phyloP scores from a whole-genome alignment of 2,888 invertebrate species.

The Hydrotaea diabolus region DNA sequence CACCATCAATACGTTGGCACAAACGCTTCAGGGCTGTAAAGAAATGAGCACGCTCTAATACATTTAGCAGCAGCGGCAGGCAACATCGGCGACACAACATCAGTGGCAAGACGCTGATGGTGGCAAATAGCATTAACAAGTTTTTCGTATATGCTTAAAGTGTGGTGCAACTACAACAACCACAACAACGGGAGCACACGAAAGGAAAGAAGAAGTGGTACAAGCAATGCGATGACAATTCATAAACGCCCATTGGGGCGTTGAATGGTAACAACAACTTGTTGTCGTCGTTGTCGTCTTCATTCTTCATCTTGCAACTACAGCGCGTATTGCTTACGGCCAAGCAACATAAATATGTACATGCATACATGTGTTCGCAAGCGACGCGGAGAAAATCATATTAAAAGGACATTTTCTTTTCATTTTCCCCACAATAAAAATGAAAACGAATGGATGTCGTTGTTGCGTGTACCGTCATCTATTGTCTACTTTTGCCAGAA shows the following conservation, averaged over 20 bases:
- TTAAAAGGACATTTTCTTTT: constrained; percentile 19
- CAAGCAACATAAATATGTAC: background rate
- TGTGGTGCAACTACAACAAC: background rate
- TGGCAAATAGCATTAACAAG: constrained; percentile 7
- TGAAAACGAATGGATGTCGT: background rate
- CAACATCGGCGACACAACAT: too few relatives aligned
- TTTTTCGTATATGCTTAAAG: constrained; percentile 2
- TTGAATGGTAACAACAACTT: constrained; percentile 11
- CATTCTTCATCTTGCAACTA: constrained; percentile 12
- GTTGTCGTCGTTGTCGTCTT: constrained; percentile 1
- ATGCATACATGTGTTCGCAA: background rate
- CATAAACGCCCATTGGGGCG: constrained; percentile 25
- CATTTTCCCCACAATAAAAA: constrained; percentile 23
- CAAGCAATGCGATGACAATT: background rate
- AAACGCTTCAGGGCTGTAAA: background rate
- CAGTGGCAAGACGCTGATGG: background rate
- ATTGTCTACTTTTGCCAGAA: background rate
- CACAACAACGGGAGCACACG: background rate
- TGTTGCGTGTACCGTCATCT: background rate
- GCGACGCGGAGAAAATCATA: background rate
- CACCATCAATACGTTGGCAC: constrained; percentile 1
- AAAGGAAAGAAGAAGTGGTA: background rate
- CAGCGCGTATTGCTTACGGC: background rate
- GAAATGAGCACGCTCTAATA: constrained; percentile 14
- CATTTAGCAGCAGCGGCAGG: background rate